Evolutionary conservation across 2,797 vertebrate species (phyloP), one percentile per base, ranked within the genome.

Genomic region (Rhyacichthys aspro): DNA sequence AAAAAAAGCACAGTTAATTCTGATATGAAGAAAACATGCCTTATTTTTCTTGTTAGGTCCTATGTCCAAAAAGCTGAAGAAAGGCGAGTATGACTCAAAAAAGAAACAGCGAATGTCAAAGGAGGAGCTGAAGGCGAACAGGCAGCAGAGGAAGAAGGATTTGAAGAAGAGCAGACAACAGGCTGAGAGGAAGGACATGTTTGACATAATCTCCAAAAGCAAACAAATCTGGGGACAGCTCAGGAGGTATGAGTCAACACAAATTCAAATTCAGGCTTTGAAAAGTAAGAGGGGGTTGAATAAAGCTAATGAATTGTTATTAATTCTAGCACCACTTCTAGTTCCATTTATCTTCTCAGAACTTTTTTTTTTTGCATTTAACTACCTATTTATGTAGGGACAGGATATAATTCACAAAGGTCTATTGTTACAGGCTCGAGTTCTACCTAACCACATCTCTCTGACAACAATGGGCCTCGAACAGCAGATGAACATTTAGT

Each of bases 111-210:
- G 93, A 65, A 74, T 91, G 78, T 92, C 82, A 12, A 89, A 95
- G 10, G 88, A 98, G 79, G 94, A 97, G 71, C 92, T 88, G 55
- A 92, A 90, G 63, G 83, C 92, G 76, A 94, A 88, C 72, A 90
- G 96, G 6, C 90, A 86, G 72, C 88, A 94, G 81, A 94, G 66
- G 70, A 95, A 96, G 42, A 90, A 94, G 71, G 94, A 97, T 32
- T 93, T 98, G 75, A 98, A 97, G 94, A 95, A 91, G 76, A 83
- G 7, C 33, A 57, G 89, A 7, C 86, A 90, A 70, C 56, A 78
- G 46, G 63, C 68, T 0, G 83, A 88, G 59, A 84, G 82, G 69
- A 89, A 89, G 78, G 89, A 89, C 65, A 89, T 88, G 85, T 89
- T 84, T 10, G 43, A 88, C 3, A 85, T 90, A 49, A 82, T 90